Percentiles rank a stretch among this genome's conserved stretches.
Evolutionary conservation across 2,113 vertebrate species (phyloP).

Genomic region (Macroglossus sobrinus): DNA sequence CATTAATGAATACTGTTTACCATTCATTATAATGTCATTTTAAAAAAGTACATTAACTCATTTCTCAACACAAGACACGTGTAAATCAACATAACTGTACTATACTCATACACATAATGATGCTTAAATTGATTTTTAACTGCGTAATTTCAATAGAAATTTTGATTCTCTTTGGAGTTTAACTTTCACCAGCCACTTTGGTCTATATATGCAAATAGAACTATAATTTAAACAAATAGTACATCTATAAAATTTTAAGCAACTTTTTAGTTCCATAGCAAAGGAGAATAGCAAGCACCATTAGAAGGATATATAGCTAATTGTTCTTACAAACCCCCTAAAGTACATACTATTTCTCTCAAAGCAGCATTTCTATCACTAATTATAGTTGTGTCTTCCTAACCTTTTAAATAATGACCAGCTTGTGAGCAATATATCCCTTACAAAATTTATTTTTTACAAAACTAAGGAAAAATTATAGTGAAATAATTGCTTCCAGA

Average conservation of each 20-base stretch:
- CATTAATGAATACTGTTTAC: background rate
- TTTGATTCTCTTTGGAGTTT: background rate
- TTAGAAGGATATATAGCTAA: background rate
- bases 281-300: background rate
- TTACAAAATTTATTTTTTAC: background rate
- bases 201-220: background rate
- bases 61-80: background rate
- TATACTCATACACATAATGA: background rate
- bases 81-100: background rate
- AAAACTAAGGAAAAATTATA: background rate
- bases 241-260: background rate
- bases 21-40: background rate
- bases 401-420: background rate
- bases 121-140: background rate
- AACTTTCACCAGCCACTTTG: background rate
- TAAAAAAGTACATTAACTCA: background rate
- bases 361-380: background rate
- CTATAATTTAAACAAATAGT: background rate
- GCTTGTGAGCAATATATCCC: background rate
- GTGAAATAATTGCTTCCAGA: background rate
- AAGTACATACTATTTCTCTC: background rate
- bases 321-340: background rate
- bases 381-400: background rate
- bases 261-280: background rate
- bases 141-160: background rate